Conservation (phyloP, 2,888 invertebrate species). For the Pammene aurita region DNA sequence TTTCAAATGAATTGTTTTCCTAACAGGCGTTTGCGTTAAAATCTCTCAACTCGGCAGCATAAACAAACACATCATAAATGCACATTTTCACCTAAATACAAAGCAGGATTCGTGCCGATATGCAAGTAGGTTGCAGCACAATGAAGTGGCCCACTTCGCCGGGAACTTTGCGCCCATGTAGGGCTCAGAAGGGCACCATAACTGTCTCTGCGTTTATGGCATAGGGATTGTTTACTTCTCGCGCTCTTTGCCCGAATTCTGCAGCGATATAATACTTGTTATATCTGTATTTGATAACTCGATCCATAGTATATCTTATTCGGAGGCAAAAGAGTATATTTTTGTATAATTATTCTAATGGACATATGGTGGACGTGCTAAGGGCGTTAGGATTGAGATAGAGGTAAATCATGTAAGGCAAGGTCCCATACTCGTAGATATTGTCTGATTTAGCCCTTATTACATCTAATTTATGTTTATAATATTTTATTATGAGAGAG, state of each 20-base stretch:
- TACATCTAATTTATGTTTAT: not conserved
- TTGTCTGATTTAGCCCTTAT: not conserved
- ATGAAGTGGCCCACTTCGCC: constrained; percentile 23
- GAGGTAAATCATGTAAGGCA: constrained; percentile 25
- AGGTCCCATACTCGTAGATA: not conserved
- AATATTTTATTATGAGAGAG: not conserved
- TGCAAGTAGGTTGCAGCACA: constrained; percentile 24
- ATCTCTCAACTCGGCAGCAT: not conserved
- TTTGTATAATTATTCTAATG: not conserved
- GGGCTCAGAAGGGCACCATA: constrained; percentile 31
- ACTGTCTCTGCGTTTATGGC: constrained; percentile 26
- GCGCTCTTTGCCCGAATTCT: constrained; percentile 17
- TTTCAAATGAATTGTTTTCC: not conserved
- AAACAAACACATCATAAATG: constrained; percentile 4
- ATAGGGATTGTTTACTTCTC: constrained; percentile 35
- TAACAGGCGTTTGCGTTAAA: not conserved
- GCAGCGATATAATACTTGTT: no score
- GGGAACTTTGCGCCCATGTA: constrained; percentile 28
- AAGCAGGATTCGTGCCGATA: constrained; percentile 22
- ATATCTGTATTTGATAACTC: not conserved
- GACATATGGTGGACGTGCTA: not conserved
- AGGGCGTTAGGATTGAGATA: constrained; percentile 1
- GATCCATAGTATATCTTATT: not conserved
- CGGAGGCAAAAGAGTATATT: not conserved
- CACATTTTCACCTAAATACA: constrained; percentile 10